Conservation (phyloP, 2,797 vertebrate genomes). For the Alcedo quadribrachys region DNA sequence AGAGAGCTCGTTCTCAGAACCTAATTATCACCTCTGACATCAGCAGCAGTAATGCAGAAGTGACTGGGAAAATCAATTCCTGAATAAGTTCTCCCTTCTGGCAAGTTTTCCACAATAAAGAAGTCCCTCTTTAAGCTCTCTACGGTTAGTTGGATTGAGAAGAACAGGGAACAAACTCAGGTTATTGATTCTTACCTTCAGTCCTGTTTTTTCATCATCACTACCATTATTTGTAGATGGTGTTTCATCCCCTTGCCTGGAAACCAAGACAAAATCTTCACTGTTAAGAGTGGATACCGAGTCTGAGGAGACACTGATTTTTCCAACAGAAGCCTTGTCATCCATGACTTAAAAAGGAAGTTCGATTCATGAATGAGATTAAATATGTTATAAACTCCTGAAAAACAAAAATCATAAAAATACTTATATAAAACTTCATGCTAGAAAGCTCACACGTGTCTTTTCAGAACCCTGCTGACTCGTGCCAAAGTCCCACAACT, state of each 20-base stretch:
- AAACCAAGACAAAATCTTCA: slow-evolving; percentile 99
- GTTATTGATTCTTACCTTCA: slow-evolving; percentile 91
- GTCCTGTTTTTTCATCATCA: slow-evolving; percentile 98
- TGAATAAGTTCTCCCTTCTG: slow-evolving; percentile 23
- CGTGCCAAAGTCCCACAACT: neutral
- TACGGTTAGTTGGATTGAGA: slow-evolving; percentile 35
- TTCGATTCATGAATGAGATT: slow-evolving; percentile 85
- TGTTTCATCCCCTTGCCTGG: slow-evolving; percentile 97
- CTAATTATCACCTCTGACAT: slow-evolving; percentile 30
- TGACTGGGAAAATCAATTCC: neutral
- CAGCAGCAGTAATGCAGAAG: slow-evolving; percentile 22
- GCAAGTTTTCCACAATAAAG: slow-evolving; percentile 49
- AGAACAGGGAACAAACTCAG: slow-evolving; percentile 54
- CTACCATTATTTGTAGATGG: slow-evolving; percentile 98
- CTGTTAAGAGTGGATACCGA: slow-evolving; percentile 99
- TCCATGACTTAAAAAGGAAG: slow-evolving; percentile 97
- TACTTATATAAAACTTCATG: slow-evolving; percentile 72
- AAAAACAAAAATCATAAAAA: slow-evolving; percentile 81
- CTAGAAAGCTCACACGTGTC: slow-evolving; percentile 33
- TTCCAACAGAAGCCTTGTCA: slow-evolving; percentile 99
- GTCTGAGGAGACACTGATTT: slow-evolving; percentile 99
- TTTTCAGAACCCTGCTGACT: slow-evolving; percentile 39
- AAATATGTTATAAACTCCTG: slow-evolving; percentile 86
- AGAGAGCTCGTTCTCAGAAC: slow-evolving; percentile 40
- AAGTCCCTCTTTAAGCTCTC: slow-evolving; percentile 51